Base-by-base conservation (phyloP, 2,888 invertebrate genomes). In the Tachina fera region DNA sequence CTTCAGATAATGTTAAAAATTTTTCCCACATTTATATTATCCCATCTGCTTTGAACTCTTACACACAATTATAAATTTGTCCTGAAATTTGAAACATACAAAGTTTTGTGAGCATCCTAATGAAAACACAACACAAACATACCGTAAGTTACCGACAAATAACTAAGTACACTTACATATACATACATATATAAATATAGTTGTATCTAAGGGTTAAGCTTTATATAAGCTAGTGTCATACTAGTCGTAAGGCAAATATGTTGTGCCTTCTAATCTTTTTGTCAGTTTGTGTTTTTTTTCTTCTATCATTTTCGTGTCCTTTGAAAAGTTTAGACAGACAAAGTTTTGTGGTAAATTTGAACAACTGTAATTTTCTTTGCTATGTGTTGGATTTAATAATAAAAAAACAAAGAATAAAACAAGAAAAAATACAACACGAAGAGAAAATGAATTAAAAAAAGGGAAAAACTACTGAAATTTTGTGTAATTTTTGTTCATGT, bases 291-390 rank as follows among this genome's bases (percentile, higher is more conserved):
- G 51, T 53, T 53, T 45, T 70, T 56, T 58, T 16, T 68, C 51
- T 5, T 31, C 31, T 6, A 31, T 45, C 45, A 41, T 76, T 67
- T 80, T 51, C n/a, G 53, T 51, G 67, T 71, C 39, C 67, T 74
- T 68, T 74, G 71, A 84, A 80, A 76, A 84, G 76, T 84, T 84
- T 80, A 84, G 84, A 80, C 75, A 84, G 84, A 84, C 84, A 82
- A 85, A 85, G 82, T 85, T 85, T 85, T 68, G 85, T 82, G 82
- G 82, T 85, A 82, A 82, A 85, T 85, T 85, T 81, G 72, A 81
- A 85, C 84, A 85, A 81, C 77, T 85, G 85, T 81, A 82, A 78
- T 78, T 82, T 82, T 72, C 76, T 72, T 76, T 68, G 43, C 80
- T 84, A 56, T 74, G 58, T 81, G 85, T 77, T 67, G 58, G 39